A percentile compares a stretch with the other conserved stretches of the same genome.
Conservation (phyloP, 2,888 invertebrate genomes). For the Stramonita haemastoma region DNA sequence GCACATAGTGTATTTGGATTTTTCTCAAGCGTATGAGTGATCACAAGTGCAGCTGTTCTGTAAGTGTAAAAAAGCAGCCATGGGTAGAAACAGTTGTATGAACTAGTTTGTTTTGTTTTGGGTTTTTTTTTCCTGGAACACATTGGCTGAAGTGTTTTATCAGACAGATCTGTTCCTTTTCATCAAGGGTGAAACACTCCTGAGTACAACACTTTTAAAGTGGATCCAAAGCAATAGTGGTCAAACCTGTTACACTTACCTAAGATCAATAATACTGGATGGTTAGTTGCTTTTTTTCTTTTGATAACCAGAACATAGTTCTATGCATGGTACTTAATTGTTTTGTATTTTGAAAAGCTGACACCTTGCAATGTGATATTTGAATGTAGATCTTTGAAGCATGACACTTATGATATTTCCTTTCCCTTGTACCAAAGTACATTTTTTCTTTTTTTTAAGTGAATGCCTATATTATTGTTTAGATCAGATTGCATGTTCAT, state of each 20-base stretch:
- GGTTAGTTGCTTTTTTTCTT: too few species aligned
- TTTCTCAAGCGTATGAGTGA: too few species aligned
- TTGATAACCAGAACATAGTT: neutral
- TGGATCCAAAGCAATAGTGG: neutral
- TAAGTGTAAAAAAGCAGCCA: too few species aligned
- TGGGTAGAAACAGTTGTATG: too few species aligned
- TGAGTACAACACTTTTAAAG: neutral
- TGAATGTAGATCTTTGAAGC: neutral
- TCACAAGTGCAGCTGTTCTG: too few species aligned
- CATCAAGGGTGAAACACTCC: neutral
- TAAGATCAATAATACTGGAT: too few species aligned
- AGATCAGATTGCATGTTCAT: neutral
- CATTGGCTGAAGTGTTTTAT: neutral
- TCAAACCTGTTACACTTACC: too few species aligned
- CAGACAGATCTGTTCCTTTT: neutral
- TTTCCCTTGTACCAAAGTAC: too few species aligned
- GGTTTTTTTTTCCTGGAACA: too few species aligned
- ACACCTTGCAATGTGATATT: neutral
- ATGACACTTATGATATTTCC: neutral
- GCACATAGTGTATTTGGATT: too few species aligned
- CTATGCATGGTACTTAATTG: conserved; percentile 2
- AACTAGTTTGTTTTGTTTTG: too few species aligned
- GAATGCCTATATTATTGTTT: neutral
- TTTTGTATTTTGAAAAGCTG: neutral
- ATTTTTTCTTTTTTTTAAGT: neutral